These are phyloP conservation scores for Phocides pigmalion DNA, from an alignment of 1,140 invertebrate species.

Conservation along the genomic window DNA sequence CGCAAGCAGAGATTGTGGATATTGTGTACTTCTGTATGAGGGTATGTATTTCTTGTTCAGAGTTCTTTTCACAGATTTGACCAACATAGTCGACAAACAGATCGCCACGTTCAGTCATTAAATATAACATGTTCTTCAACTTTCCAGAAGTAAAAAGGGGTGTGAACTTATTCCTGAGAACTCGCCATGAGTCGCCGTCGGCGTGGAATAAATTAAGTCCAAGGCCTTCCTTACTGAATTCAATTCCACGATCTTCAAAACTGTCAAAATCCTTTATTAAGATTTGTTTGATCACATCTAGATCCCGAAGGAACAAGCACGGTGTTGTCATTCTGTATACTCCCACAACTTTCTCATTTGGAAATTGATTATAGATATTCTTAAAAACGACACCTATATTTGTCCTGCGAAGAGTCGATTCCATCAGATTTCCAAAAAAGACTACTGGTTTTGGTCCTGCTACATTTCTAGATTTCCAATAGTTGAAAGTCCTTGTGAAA, in stretches of 20 bases:
- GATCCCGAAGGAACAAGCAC: slow-evolving; percentile 81
- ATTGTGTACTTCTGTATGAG: slow-evolving; percentile 71
- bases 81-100: slow-evolving; percentile 57
- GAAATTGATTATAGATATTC: slow-evolving; percentile 48
- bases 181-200: slow-evolving; percentile 83
- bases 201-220: slow-evolving; percentile 74
- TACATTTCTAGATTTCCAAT: slow-evolving; percentile 32
- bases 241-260: slow-evolving; percentile 80
- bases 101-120: slow-evolving; percentile 61
- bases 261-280: slow-evolving; percentile 85
- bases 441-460: slow-evolving; percentile 18
- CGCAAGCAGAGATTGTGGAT: slow-evolving; percentile 82
- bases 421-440: slow-evolving; percentile 40
- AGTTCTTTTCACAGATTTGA: slow-evolving; percentile 14
- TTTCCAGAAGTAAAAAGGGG: slow-evolving; percentile 85
- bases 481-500: slow-evolving; percentile 38
- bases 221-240: slow-evolving; percentile 81
- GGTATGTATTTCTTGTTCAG: slow-evolving; percentile 68
- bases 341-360: slow-evolving; percentile 60
- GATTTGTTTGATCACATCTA: slow-evolving; percentile 85
- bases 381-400: slow-evolving; percentile 38
- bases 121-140: slow-evolving; percentile 83
- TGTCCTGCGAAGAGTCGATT: slow-evolving; percentile 38
- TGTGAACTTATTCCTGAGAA: slow-evolving; percentile 81
- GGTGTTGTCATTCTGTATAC: slow-evolving; percentile 72